Conservation (phyloP, 1,140 invertebrate species). For the Thalassaphorura encarpata region DNA sequence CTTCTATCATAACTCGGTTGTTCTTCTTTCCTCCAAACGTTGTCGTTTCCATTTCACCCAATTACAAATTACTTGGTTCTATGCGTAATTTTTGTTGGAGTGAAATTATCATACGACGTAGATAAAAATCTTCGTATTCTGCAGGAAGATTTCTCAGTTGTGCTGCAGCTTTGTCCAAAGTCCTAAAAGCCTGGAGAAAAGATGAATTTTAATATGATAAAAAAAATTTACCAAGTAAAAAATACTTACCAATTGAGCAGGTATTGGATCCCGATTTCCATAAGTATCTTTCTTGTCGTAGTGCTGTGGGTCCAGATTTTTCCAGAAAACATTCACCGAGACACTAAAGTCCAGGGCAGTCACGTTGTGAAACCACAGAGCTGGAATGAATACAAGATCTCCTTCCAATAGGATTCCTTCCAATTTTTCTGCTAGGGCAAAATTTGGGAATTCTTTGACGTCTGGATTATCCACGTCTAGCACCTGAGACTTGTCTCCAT, state of each 20-base stretch:
- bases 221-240: background rate
- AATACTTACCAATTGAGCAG: constrained; percentile 37
- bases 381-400: constrained; percentile 51
- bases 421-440: constrained; percentile 38
- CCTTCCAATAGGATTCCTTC: constrained; percentile 45
- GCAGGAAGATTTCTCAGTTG: constrained; percentile 42
- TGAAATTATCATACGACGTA: constrained; percentile 37
- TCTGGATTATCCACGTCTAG: constrained; percentile 48
- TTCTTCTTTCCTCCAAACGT: too few species aligned
- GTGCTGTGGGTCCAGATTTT: constrained; percentile 39
- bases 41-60: too few species aligned
- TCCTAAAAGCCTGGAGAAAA: constrained; percentile 39
- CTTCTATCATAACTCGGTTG: too few species aligned
- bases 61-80: too few species aligned
- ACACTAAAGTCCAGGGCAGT: constrained; percentile 44
- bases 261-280: constrained; percentile 47
- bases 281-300: constrained; percentile 50
- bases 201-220: constrained; percentile 1
- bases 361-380: constrained; percentile 54
- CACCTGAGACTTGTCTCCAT: constrained; percentile 50
- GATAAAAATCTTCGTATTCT: constrained; percentile 46
- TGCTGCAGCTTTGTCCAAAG: constrained; percentile 43
- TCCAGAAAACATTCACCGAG: constrained; percentile 53
- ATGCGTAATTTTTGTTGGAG: too few species aligned
- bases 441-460: constrained; percentile 43